These are phyloP conservation scores for Dryobotodes eremita DNA, from an alignment of 2,888 invertebrate species.

Conservation along the genomic window DNA sequence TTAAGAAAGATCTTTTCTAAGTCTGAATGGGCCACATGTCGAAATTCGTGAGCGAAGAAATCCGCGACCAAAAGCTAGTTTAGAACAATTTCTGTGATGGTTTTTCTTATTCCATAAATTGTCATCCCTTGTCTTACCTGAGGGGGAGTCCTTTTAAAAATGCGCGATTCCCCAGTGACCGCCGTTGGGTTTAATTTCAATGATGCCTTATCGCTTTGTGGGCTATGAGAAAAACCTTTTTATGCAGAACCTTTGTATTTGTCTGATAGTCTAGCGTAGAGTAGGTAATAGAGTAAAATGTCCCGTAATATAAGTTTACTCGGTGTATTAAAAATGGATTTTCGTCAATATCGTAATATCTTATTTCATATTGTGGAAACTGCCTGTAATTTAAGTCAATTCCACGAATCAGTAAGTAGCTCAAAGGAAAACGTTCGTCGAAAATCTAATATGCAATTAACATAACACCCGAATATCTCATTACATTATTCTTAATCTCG, in stretches of 20 bases:
- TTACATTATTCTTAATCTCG: constrained; percentile 51
- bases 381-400: neutral
- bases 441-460: constrained; percentile 5
- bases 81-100: neutral
- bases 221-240: constrained; percentile 37
- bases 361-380: neutral
- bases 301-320: neutral
- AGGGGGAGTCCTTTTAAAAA: constrained; percentile 36
- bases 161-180: constrained; percentile 47
- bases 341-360: neutral
- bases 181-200: constrained; percentile 59
- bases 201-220: constrained; percentile 61
- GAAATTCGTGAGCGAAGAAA: neutral
- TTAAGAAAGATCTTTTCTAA: neutral
- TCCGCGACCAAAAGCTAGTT: neutral
- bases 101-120: constrained; percentile 10
- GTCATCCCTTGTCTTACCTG: constrained; percentile 14
- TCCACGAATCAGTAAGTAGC: neutral
- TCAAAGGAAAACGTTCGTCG: neutral
- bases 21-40: neutral
- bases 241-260: constrained; percentile 25
- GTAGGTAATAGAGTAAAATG: neutral
- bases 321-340: neutral
- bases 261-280: constrained; percentile 15
- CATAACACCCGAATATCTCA: constrained; percentile 12